These are phyloP conservation scores for Melanocharis versteri DNA, from an alignment of 2,113 vertebrate genomes.

Conservation along the genomic window DNA sequence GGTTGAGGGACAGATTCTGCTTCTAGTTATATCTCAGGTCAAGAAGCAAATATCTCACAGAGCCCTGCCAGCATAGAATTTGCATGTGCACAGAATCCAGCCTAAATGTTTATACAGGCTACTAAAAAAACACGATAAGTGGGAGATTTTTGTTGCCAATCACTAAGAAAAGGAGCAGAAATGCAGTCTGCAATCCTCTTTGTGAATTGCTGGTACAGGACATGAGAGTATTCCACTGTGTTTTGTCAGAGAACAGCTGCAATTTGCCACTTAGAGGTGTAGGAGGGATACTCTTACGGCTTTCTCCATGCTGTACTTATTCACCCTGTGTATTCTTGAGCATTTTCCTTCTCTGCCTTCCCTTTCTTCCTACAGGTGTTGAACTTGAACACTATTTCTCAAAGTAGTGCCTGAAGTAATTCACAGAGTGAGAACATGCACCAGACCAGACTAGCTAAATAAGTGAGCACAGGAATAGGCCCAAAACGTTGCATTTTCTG, in stretches of 20 bases:
- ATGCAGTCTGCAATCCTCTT: neutral
- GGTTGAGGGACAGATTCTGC: neutral
- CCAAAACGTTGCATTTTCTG: neutral
- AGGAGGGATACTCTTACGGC: neutral
- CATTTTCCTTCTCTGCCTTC: neutral
- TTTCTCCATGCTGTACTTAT: neutral
- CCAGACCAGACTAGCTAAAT: neutral
- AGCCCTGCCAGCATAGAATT: neutral
- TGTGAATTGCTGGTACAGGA: neutral
- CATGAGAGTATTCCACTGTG: neutral
- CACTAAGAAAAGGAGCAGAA: neutral
- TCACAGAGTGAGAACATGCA: neutral
- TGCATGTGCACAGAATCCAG: neutral
- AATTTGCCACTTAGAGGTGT: neutral
- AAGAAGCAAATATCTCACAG: neutral
- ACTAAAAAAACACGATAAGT: neutral
- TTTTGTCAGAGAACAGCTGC: neutral
- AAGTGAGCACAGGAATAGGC: neutral
- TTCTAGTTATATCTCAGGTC: neutral
- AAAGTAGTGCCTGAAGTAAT: neutral
- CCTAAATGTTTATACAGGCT: neutral
- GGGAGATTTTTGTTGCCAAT: neutral
- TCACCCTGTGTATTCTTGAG: neutral
- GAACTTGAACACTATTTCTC: neutral
- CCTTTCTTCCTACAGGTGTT: neutral